These are phyloP conservation scores for Norana najaformis DNA, from an alignment of 2,888 invertebrate species.

Conservation along the genomic window DNA sequence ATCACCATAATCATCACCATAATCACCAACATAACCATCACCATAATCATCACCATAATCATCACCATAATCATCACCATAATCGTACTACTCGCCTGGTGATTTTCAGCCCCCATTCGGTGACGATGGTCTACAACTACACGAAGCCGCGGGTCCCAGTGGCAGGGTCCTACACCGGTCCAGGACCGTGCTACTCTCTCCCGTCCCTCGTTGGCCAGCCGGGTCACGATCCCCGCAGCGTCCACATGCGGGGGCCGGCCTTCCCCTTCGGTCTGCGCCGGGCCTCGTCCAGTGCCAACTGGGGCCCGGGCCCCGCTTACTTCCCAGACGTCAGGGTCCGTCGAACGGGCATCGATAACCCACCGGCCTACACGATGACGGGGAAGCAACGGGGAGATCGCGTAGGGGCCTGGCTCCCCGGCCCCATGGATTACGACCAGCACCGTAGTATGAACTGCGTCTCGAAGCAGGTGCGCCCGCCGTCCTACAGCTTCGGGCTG, in stretches of 20 bases:
- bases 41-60: not conserved
- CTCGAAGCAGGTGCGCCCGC: conserved; percentile 50
- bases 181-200: conserved; percentile 51
- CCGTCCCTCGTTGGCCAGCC: conserved; percentile 48
- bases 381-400: too few species aligned
- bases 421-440: too few species aligned
- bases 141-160: conserved; percentile 51
- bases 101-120: too few species aligned
- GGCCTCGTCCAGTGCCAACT: conserved; percentile 34
- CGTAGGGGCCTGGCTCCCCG: too few species aligned
- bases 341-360: conserved; percentile 55
- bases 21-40: not conserved
- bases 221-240: conserved; percentile 49
- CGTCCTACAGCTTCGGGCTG: conserved; percentile 58
- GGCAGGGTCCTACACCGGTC: conserved; percentile 51
- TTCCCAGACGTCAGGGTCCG: conserved; percentile 46
- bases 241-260: conserved; percentile 47
- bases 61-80: not conserved
- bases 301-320: conserved; percentile 44
- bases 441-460: conserved; percentile 36
- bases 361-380: conserved; percentile 56
- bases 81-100: not conserved
- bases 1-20: not conserved
- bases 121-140: conserved; percentile 48
- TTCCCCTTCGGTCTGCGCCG: conserved; percentile 48